Conservation (phyloP, 2,888 invertebrate genomes). For the Steromphala cineraria region DNA sequence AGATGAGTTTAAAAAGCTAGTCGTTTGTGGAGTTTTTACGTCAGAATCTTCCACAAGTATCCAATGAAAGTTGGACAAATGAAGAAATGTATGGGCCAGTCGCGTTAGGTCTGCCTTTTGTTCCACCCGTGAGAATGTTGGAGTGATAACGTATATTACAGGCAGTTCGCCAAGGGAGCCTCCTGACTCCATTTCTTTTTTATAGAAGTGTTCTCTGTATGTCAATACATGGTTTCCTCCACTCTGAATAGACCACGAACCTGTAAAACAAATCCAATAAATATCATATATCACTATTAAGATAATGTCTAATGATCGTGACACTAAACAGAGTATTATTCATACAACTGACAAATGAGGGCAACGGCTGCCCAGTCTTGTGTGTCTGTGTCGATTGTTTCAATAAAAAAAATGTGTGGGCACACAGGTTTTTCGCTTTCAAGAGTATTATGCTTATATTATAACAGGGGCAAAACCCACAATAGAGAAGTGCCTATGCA, state of each 20-base stretch:
- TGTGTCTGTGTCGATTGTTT: too few species aligned
- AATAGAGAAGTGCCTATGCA: too few species aligned
- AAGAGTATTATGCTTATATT: too few species aligned
- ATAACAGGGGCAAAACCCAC: too few species aligned
- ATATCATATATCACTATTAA: too few species aligned
- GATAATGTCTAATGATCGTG: too few species aligned
- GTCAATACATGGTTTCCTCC: conserved; percentile 26
- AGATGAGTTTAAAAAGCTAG: conserved; percentile 82
- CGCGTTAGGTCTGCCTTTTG: conserved; percentile 96
- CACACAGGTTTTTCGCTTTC: too few species aligned
- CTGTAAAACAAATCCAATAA: background rate
- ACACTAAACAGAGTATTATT: too few species aligned
- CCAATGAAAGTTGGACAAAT: conserved; percentile 93
- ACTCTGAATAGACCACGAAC: conserved; percentile 23
- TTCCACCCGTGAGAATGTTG: conserved; percentile 88
- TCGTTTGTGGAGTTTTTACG: conserved; percentile 83
- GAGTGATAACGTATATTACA: conserved; percentile 92
- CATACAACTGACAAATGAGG: too few species aligned
- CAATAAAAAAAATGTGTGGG: too few species aligned
- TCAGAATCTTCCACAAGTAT: conserved; percentile 91
- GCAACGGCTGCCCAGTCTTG: too few species aligned
- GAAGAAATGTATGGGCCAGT: conserved; percentile 88
- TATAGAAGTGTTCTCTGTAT: conserved; percentile 26
- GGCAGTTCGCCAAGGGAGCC: conserved; percentile 67
- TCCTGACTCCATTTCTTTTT: conserved; percentile 13